These are phyloP conservation scores for Hydrochoerus hydrochaeris DNA, from an alignment of 2,113 vertebrate genomes.

Conservation along the genomic window DNA sequence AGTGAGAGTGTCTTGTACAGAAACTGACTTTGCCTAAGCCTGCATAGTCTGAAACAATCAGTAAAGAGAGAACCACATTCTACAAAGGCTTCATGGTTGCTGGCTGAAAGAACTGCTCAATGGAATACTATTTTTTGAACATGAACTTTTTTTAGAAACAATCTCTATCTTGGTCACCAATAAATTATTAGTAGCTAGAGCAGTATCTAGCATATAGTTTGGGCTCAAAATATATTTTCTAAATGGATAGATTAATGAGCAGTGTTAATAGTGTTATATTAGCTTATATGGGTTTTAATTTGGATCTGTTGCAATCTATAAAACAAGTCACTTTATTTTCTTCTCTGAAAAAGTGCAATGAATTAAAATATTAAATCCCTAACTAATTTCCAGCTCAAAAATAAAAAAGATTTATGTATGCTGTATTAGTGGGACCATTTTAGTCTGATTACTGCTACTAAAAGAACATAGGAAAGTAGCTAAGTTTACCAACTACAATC, in stretches of 20 bases:
- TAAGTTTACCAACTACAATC: not conserved
- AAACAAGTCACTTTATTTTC: not conserved
- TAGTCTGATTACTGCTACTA: not conserved
- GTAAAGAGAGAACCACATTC: not conserved
- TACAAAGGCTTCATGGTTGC: not conserved
- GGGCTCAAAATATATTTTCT: not conserved
- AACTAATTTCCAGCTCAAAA: not conserved
- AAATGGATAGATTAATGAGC: not conserved
- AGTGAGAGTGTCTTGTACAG: not conserved
- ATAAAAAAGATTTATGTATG: not conserved
- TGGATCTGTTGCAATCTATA: not conserved
- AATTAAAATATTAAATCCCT: not conserved
- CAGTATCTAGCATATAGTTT: not conserved
- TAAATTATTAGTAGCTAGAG: not conserved
- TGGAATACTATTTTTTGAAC: not conserved
- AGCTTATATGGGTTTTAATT: not conserved
- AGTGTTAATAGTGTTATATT: not conserved
- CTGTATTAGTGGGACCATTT: not conserved
- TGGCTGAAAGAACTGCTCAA: not conserved
- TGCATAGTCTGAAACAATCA: constrained; percentile 20
- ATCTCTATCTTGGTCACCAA: not conserved
- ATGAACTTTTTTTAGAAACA: not conserved
- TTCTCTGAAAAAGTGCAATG: not conserved
- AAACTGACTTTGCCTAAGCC: not conserved
- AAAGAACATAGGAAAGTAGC: not conserved